phyloP scores from a whole-genome alignment of 2,888 invertebrate species.

The Himalopsyche tibetana region DNA sequence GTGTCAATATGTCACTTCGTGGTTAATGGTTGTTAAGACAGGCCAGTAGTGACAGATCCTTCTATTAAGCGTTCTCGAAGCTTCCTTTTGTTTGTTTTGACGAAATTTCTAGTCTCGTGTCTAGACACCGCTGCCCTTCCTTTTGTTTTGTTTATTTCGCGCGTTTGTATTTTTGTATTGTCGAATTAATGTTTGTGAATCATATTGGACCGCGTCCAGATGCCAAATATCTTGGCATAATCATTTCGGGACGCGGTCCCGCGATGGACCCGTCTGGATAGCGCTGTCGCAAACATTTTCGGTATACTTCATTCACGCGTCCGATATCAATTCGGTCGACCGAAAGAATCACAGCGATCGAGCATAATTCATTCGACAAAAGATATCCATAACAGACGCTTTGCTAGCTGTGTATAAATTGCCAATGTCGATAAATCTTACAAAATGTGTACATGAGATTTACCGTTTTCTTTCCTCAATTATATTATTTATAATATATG shows the following conservation, averaged over 20 bases:
- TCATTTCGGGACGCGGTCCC: conserved; percentile 29
- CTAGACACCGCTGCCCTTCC: background rate
- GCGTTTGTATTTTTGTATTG: conserved; percentile 50
- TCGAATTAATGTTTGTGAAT: conserved; percentile 52
- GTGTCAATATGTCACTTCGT: too few species aligned
- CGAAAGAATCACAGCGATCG: too few species aligned
- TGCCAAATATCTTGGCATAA: conserved; percentile 57
- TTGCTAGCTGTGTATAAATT: too few species aligned
- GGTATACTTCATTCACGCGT: too few species aligned
- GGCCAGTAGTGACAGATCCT: background rate
- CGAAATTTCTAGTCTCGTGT: background rate
- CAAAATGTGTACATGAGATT: background rate
- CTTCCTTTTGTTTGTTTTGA: background rate
- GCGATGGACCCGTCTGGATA: conserved; percentile 53
- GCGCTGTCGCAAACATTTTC: background rate
- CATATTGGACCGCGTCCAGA: conserved; percentile 52
- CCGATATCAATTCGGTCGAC: too few species aligned
- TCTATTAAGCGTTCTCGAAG: background rate
- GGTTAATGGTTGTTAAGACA: too few species aligned
- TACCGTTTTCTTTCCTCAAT: too few species aligned
- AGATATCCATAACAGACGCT: too few species aligned
- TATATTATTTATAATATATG: too few species aligned
- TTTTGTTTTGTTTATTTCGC: conserved; percentile 46
- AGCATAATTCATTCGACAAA: too few species aligned
- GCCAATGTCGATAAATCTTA: background rate